Percentiles rank a stretch among this genome's conserved stretches.
Evolutionary conservation across 2,797 vertebrate genomes (phyloP).

Genomic region (Sebastolobus altivelis): DNA sequence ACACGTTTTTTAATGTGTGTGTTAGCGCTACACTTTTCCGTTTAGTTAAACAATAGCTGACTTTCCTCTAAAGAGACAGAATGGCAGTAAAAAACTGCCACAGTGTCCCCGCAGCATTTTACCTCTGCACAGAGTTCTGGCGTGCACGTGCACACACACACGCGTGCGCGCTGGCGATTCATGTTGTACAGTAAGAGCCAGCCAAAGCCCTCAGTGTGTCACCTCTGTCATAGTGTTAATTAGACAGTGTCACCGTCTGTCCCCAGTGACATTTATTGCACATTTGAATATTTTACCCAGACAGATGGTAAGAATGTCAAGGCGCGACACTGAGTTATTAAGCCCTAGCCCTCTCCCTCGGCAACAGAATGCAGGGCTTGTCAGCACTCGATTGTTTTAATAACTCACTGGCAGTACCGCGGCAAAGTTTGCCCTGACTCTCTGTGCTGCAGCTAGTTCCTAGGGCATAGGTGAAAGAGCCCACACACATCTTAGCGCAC

Average conservation of each 20-base stretch:
- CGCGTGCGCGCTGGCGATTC: slow-evolving; percentile 4
- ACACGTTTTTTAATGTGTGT: slow-evolving; percentile 66
- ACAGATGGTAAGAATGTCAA: slow-evolving; percentile 91
- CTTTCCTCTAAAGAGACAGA: slow-evolving; percentile 65
- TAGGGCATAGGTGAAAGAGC: slow-evolving; percentile 69
- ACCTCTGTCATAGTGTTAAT: slow-evolving; percentile 88
- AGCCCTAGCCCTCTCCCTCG: slow-evolving; percentile 82
- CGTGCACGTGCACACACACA: slow-evolving; percentile 26
- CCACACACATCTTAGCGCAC: not conserved
- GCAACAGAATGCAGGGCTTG: slow-evolving; percentile 82
- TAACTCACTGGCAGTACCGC: slow-evolving; percentile 74
- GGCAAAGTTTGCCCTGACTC: slow-evolving; percentile 75
- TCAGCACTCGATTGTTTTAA: slow-evolving; percentile 86
- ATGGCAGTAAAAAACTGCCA: slow-evolving; percentile 37
- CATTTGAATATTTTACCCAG: slow-evolving; percentile 90
- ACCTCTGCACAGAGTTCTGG: slow-evolving; percentile 46
- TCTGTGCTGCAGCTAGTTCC: slow-evolving; percentile 58
- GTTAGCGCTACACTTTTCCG: slow-evolving; percentile 52
- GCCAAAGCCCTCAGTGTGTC: slow-evolving; percentile 81
- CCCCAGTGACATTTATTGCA: slow-evolving; percentile 88
- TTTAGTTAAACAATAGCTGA: slow-evolving; percentile 69
- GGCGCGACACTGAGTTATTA: slow-evolving; percentile 89
- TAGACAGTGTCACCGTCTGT: slow-evolving; percentile 87
- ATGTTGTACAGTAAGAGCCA: slow-evolving; percentile 76
- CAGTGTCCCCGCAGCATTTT: slow-evolving; percentile 57